Conservation (phyloP, 2,888 invertebrate genomes). For the Acleris literana region DNA sequence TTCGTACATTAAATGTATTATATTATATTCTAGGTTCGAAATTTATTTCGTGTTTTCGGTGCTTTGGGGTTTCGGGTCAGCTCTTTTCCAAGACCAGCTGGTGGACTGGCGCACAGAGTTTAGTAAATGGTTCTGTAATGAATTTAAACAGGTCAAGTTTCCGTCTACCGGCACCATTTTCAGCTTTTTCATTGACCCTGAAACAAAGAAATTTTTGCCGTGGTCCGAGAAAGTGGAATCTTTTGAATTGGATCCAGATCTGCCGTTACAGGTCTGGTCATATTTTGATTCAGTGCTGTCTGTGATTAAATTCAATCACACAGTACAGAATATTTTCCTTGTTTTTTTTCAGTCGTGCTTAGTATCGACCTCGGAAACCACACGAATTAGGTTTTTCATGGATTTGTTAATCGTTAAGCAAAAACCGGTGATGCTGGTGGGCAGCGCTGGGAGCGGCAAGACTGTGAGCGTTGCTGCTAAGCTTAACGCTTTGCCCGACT, state of each 20-base stretch:
- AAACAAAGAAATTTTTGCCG: constrained; percentile 92
- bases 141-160: constrained; percentile 96
- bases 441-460: constrained; percentile 95
- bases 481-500: constrained; percentile 87
- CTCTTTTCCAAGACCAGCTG: constrained; percentile 94
- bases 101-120: constrained; percentile 97
- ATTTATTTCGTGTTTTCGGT: constrained; percentile 95
- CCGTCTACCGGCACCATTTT: constrained; percentile 93
- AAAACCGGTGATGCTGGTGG: constrained; percentile 95
- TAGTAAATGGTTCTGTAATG: constrained; percentile 96
- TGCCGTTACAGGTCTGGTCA: constrained; percentile 90
- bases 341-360: constrained; percentile 85
- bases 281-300: constrained; percentile 9
- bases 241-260: constrained; percentile 93
- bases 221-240: constrained; percentile 92
- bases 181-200: constrained; percentile 93
- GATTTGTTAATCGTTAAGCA: constrained; percentile 90
- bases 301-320: background rate
- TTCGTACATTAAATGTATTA: background rate
- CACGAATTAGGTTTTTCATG: constrained; percentile 94
- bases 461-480: constrained; percentile 94
- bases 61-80: constrained; percentile 97
- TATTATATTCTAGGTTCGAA: constrained; percentile 86
- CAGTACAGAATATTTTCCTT: background rate
- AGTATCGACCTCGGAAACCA: constrained; percentile 95